A percentile compares a stretch with the other conserved stretches of the same genome.
Conservation (phyloP, 2,797 vertebrate species). For the Sebastes minor region DNA sequence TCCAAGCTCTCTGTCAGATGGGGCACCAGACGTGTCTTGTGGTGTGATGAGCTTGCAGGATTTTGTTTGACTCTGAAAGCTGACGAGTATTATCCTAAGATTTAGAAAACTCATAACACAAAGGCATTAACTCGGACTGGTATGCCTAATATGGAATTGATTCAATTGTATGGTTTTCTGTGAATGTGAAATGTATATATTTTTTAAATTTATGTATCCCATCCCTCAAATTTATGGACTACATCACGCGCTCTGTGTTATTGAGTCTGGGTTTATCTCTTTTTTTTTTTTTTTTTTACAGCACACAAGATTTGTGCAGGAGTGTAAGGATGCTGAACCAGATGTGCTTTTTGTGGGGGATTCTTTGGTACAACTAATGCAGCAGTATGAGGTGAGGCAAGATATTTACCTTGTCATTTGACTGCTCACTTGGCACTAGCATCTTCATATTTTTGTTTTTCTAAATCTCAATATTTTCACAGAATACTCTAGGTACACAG, state of each 20-base stretch:
- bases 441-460: neutral
- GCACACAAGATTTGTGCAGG: conserved; percentile 93
- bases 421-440: neutral
- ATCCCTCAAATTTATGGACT: no score
- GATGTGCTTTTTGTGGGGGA: conserved; percentile 97
- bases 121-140: neutral
- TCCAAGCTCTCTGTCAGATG: conserved; percentile 27
- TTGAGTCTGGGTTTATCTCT: neutral
- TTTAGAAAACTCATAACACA: neutral
- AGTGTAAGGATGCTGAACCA: conserved; percentile 98
- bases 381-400: conserved; percentile 91
- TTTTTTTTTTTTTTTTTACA: conserved; percentile 58
- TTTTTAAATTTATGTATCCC: neutral
- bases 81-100: conserved; percentile 1
- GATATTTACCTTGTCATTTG: neutral
- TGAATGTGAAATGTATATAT: neutral
- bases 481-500: neutral
- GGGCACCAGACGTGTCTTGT: conserved; percentile 15
- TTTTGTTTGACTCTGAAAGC: conserved; percentile 17
- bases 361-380: conserved; percentile 96
- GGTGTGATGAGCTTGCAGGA: conserved; percentile 28
- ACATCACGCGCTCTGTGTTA: neutral
- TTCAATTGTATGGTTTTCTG: neutral
- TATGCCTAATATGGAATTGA: neutral
- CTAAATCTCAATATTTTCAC: neutral